Conservation (phyloP, 1,140 invertebrate genomes). For the Neodiprion lecontei region DNA sequence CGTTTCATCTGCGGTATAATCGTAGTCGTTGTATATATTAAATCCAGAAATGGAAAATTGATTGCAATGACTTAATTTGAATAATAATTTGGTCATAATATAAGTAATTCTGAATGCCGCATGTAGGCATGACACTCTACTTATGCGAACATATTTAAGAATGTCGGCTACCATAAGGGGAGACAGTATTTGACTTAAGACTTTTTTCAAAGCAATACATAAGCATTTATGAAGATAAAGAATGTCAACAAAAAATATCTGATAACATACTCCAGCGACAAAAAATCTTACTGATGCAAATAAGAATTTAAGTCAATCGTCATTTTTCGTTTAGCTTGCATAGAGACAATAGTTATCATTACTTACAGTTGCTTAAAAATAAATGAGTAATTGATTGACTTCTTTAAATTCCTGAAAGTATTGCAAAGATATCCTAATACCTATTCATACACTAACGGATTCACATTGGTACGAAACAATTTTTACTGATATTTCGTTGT, state of each 20-base stretch:
- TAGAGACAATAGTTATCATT: background rate
- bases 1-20: too few relatives aligned
- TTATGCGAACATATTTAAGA: slow-evolving; percentile 10
- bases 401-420: background rate
- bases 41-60: background rate
- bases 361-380: slow-evolving; percentile 18
- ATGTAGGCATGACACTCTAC: slow-evolving; percentile 9
- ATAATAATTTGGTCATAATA: slow-evolving; percentile 15
- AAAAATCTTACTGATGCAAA: slow-evolving; percentile 25
- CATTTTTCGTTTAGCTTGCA: slow-evolving; percentile 31
- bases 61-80: background rate
- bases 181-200: slow-evolving; percentile 13
- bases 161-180: slow-evolving; percentile 9
- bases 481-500: background rate
- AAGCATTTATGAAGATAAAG: slow-evolving; percentile 23
- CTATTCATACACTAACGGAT: too few relatives aligned
- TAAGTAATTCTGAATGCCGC: slow-evolving; percentile 12
- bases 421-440: too few relatives aligned
- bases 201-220: slow-evolving; percentile 35
- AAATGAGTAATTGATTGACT: background rate
- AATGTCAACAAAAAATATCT: slow-evolving; percentile 24
- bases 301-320: slow-evolving; percentile 34
- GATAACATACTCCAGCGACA: slow-evolving; percentile 29
- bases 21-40: background rate
- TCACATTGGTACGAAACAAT: too few relatives aligned